Evolutionary conservation across 1,140 invertebrate genomes (phyloP), one percentile per base, ranked within the genome.

Genomic region (Drosophila fuyamai): DNA sequence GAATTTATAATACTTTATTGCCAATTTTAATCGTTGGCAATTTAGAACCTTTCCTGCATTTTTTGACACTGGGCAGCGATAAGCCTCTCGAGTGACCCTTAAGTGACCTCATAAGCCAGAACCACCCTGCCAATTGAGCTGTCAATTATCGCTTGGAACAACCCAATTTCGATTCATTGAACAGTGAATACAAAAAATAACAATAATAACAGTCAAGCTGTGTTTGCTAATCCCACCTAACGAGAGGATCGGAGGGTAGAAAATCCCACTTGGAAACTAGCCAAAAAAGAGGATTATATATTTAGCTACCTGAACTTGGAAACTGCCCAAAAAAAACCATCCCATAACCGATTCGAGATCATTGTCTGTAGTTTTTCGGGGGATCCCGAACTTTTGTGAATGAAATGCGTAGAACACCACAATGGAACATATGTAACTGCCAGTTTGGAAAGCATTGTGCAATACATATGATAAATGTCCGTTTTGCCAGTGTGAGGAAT

Each of bases 351-450:
- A 36, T 60, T 41, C 29, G 18, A 43, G 60, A 68, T 68, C 65
- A 47, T 62, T 66, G 62, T 40, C 14, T 48, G 27, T 9, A 13
- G 38, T 27, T 66, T 51, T 66, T 41, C 36, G 23, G 32, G 18
- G 43, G 61, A 66, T 68, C 61, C 13, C 13, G 9, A n/a, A 5
- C 16, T 12, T 1, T 23, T 9, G n/a, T 54, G 18, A 68, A 68
- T 54, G 47, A 43, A 51, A 66, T 59, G 32, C 44, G 54, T 13
- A 59, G 57, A 13, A 23, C 57, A 48, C 44, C 44, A 59, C 44
- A 71, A 71, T 71, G 72, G 60, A 66, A 82, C 81, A 85, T 79
- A 85, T 85, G 81, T 85, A 85, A 82, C 60, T 77, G 67, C 60
- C 68, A 62, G 47, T n/a, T 72, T 51, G 16, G 27, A 40, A 5